Evolutionary conservation across 2,888 invertebrate genomes (phyloP), one percentile per base, ranked within the genome.

Genomic region (Cylloceria caligata): DNA sequence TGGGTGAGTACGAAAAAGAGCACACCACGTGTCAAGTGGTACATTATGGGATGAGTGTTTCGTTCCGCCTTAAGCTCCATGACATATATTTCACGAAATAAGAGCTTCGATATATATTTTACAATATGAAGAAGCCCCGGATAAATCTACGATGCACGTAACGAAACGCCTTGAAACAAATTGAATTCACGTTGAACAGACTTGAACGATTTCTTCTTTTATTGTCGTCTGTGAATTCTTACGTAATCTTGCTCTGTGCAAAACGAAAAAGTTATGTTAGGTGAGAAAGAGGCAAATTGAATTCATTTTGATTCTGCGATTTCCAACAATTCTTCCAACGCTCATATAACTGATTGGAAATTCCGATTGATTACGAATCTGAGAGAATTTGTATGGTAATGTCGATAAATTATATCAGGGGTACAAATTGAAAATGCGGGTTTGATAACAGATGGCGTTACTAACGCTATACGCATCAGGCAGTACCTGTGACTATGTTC

Each of bases 181-280:
- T 64, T 64, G 42, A 64, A 64, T 64, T 64, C 64, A 7, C 64
- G 42, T 13, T 64, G 39, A 39, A 36, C 21, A 62, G 39, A 21
- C 55, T 55, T 55, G 27, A 55, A 27, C n/a, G 55, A 27, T 55
- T 55, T n/a, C 27, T 55, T n/a, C 27, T 21, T 11, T 27, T 27
- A 55, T 55, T 27, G 55, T 55, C 27, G 55, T 16, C 21, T 2
- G 55, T 27, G 55, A 55, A 24, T 55, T 6, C 7, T 62, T 24
- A 21, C 62, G 62, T 62, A 62, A 62, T 36, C 62, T 21, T 21
- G 39, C 39, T 21, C 13, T 27, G 27, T 27, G 27, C 27, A 27
- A 55, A 16, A 13, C 24, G 4, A 55, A 13, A 55, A 55, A n/a
- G 5, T 30, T 55, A 27, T 13, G 27, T n/a, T 13, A 7, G 27